Percentiles rank a stretch among this genome's conserved stretches.
Evolutionary conservation across 2,888 invertebrate genomes (phyloP).

Genomic region (Tigriopus californicus): DNA sequence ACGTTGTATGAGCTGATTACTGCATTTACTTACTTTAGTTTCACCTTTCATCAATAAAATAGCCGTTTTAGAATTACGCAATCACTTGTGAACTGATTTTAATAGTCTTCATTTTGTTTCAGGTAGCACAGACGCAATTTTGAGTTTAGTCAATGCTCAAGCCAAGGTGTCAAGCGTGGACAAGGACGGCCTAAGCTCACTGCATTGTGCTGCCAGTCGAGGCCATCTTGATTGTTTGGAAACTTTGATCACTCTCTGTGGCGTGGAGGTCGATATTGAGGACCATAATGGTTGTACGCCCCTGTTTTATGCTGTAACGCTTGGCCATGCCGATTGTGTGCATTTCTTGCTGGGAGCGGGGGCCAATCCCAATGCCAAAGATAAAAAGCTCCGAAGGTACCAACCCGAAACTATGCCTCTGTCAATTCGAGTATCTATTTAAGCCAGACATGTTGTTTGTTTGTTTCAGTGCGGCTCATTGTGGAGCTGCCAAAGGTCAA

Average conservation of each 20-base stretch:
- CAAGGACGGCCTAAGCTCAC: constrained; percentile 79
- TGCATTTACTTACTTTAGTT: no score
- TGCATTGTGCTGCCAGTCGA: constrained; percentile 91
- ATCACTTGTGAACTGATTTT: neutral
- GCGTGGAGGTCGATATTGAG: constrained; percentile 66
- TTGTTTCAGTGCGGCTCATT: constrained; percentile 64
- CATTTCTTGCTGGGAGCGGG: constrained; percentile 68
- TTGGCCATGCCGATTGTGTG: constrained; percentile 87
- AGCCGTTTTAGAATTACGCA: neutral
- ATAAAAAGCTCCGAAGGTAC: constrained; percentile 69
- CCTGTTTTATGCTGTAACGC: constrained; percentile 83
- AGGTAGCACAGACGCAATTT: constrained; percentile 73
- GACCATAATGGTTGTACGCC: constrained; percentile 92
- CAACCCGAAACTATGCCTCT: neutral
- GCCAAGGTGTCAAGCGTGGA: constrained; percentile 62
- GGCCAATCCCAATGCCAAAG: constrained; percentile 78
- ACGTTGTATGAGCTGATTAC: no score
- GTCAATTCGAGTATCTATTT: no score
- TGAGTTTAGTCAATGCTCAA: constrained; percentile 68
- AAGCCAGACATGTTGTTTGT: no score
- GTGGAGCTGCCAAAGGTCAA: constrained; percentile 89
- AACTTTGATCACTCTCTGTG: constrained; percentile 64
- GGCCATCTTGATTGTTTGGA: constrained; percentile 85
- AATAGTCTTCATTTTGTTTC: constrained; percentile 12
- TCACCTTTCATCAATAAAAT: no score